Conservation (phyloP, 2,888 invertebrate genomes). For the Polyploca ridens region DNA sequence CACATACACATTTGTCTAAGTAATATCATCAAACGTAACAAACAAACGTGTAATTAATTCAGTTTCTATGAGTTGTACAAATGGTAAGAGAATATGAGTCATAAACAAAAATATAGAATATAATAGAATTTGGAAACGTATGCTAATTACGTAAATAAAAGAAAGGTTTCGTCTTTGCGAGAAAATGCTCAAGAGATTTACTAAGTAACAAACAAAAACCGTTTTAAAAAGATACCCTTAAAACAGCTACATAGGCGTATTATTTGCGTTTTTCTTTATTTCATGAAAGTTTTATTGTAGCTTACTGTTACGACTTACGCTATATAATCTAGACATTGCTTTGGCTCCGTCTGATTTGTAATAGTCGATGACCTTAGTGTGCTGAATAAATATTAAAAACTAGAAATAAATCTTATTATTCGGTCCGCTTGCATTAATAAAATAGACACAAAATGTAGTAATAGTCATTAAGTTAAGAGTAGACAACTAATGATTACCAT, state of each 20-base stretch:
- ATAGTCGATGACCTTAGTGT: background rate
- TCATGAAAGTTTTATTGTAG: background rate
- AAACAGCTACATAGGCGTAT: background rate
- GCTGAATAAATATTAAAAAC: background rate
- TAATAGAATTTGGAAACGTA: conserved; percentile 15
- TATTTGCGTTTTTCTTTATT: too few relatives aligned
- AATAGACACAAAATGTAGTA: too few relatives aligned
- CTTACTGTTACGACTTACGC: background rate
- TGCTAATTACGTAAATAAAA: conserved; percentile 11
- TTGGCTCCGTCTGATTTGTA: background rate
- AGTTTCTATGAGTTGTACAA: conserved; percentile 26
- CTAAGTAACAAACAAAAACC: background rate
- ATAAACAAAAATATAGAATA: conserved; percentile 14
- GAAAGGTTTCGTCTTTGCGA: conserved; percentile 20
- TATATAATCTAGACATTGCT: background rate
- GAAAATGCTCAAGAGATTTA: conserved; percentile 10
- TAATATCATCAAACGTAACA: conserved; percentile 40
- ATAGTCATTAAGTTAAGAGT: too few relatives aligned
- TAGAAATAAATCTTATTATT: too few relatives aligned
- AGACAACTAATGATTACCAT: background rate
- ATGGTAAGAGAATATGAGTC: conserved; percentile 18
- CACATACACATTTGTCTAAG: conserved; percentile 51
- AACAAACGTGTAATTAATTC: conserved; percentile 35
- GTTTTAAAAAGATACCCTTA: background rate
- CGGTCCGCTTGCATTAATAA: too few relatives aligned